These are phyloP conservation scores for Sebastes kiyomatsui DNA, from an alignment of 2,797 vertebrate genomes.

Conservation along the genomic window DNA sequence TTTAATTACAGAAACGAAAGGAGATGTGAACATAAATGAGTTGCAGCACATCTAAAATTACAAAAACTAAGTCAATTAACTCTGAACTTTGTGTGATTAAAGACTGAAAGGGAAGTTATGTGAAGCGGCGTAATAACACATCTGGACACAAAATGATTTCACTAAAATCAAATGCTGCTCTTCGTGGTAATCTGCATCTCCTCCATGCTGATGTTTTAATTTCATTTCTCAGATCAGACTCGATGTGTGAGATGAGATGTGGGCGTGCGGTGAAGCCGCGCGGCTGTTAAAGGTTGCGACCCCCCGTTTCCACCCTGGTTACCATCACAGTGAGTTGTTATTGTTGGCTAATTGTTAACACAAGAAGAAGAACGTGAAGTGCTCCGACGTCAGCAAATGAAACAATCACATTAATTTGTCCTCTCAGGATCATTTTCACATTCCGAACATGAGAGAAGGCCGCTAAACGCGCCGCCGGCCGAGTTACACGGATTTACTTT, in stretches of 20 bases:
- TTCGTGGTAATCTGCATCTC: slow-evolving; percentile 43
- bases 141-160: slow-evolving; percentile 49
- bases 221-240: slow-evolving; percentile 8
- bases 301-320: slow-evolving; percentile 67
- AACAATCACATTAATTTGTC: slow-evolving; percentile 58
- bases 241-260: background rate
- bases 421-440: slow-evolving; percentile 36
- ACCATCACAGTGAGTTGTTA: slow-evolving; percentile 71
- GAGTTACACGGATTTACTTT: background rate
- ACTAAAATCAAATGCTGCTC: background rate
- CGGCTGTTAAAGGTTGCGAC: slow-evolving; percentile 44
- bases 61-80: slow-evolving; percentile 35
- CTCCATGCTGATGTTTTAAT: slow-evolving; percentile 5
- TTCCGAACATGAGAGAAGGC: background rate
- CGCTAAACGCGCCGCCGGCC: background rate
- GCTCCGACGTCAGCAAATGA: slow-evolving; percentile 49
- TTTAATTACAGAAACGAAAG: background rate
- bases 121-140: slow-evolving; percentile 35
- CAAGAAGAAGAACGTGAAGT: slow-evolving; percentile 59
- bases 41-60: slow-evolving; percentile 33
- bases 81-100: slow-evolving; percentile 25
- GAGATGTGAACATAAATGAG: slow-evolving; percentile 23
- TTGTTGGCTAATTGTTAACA: slow-evolving; percentile 78
- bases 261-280: background rate
- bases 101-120: slow-evolving; percentile 28